Evolutionary conservation across 2,113 vertebrate genomes (phyloP).

Genomic region (Hepsetus odoe): DNA sequence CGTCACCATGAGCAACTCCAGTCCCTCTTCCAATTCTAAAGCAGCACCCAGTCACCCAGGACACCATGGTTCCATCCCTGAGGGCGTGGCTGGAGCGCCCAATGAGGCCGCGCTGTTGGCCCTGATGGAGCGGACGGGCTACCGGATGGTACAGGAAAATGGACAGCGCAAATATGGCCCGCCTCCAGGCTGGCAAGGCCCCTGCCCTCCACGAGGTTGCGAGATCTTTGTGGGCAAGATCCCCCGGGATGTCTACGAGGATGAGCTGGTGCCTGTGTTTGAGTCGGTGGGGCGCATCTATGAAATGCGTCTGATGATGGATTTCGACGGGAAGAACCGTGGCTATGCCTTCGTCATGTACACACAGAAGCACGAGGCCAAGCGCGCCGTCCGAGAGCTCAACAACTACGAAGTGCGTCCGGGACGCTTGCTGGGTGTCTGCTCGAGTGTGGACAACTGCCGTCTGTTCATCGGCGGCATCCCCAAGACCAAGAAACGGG

Average conservation of each 20-base stretch:
- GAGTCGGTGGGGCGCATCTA: slow-evolving; percentile 93
- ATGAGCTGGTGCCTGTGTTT: slow-evolving; percentile 95
- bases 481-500: slow-evolving; percentile 98
- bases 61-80: slow-evolving; percentile 70
- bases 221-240: slow-evolving; percentile 99
- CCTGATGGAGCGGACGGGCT: slow-evolving; percentile 92
- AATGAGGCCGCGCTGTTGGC: slow-evolving; percentile 88
- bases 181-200: slow-evolving; percentile 90
- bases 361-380: slow-evolving; percentile 93
- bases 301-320: slow-evolving; percentile 99
- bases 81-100: slow-evolving; percentile 86
- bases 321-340: slow-evolving; percentile 97
- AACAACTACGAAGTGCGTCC: slow-evolving; percentile 96
- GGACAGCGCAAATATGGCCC: slow-evolving; percentile 96
- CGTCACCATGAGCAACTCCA: slow-evolving; percentile 86
- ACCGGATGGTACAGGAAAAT: slow-evolving; percentile 94
- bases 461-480: slow-evolving; percentile 99
- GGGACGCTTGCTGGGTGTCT: slow-evolving; percentile 92
- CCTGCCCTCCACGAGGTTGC: slow-evolving; percentile 90
- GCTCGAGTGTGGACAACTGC: slow-evolving; percentile 98
- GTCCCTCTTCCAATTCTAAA: slow-evolving; percentile 67
- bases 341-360: slow-evolving; percentile 98
- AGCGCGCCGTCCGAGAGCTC: slow-evolving; percentile 93
- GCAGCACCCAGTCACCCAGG: slow-evolving; percentile 62
- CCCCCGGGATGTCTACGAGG: slow-evolving; percentile 94